phyloP scores from a whole-genome alignment of 2,113 vertebrate species.

The Anoplopoma fimbria region DNA sequence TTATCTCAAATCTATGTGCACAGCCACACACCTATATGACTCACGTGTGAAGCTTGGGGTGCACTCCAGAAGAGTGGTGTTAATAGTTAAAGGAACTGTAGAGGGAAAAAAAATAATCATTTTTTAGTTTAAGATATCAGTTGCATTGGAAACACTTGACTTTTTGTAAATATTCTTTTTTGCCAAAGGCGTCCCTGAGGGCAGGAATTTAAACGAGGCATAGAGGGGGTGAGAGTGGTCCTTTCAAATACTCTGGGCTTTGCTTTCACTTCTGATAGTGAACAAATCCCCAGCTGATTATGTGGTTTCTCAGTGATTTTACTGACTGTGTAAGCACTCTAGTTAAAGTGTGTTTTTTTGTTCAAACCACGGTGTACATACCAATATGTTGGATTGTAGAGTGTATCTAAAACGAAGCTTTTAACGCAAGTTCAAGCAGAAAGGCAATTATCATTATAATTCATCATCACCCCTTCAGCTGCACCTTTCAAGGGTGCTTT shows the following conservation, averaged over 20 bases:
- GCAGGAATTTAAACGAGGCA: constrained; percentile 34
- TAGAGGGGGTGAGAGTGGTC: constrained; percentile 7
- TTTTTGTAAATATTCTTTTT: constrained; percentile 38
- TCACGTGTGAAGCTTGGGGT: not conserved
- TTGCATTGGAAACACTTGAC: constrained; percentile 15
- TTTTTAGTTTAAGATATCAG: not conserved
- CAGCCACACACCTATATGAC: not conserved
- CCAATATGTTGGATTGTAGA: not conserved
- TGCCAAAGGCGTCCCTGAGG: constrained; percentile 26
- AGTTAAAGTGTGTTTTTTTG: not conserved
- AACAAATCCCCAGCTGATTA: constrained; percentile 17
- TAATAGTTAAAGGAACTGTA: not conserved
- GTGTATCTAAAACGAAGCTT: not conserved
- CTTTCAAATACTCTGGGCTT: constrained; percentile 23
- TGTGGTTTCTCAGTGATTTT: not conserved
- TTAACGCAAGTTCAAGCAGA: not conserved
- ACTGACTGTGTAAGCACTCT: not conserved
- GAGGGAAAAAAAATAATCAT: not conserved
- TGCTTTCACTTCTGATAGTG: constrained; percentile 19
- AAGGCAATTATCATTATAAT: constrained; percentile 8
- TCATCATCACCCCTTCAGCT: not conserved
- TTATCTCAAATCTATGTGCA: not conserved
- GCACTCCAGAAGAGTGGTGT: not conserved
- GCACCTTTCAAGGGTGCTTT: not conserved
- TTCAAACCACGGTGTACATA: not conserved